phyloP scores from a whole-genome alignment of 1,140 invertebrate genomes.

The Dreissena polymorpha region DNA sequence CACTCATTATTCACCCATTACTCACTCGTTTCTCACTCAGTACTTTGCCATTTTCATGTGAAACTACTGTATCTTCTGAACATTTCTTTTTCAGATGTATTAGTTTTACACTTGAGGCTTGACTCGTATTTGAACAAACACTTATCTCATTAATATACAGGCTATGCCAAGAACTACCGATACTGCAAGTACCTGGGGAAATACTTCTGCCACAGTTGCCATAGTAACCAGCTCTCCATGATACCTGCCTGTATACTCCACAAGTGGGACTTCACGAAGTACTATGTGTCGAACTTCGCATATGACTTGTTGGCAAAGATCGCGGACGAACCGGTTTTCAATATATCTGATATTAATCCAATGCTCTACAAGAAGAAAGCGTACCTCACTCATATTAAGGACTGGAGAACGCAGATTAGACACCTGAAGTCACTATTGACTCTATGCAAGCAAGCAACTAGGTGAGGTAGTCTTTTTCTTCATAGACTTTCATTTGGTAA shows the following conservation, averaged over 20 bases:
- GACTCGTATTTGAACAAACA: too few relatives aligned
- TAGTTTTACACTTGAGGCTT: too few relatives aligned
- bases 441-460: constrained; percentile 71
- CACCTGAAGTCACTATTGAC: constrained; percentile 85
- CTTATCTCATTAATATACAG: constrained; percentile 69
- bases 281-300: constrained; percentile 91
- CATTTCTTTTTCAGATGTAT: too few relatives aligned
- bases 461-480: constrained; percentile 58
- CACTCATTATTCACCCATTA: too few relatives aligned
- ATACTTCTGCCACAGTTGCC: constrained; percentile 94
- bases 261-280: constrained; percentile 87
- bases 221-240: constrained; percentile 87
- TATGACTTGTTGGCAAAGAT: constrained; percentile 89
- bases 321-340: constrained; percentile 89
- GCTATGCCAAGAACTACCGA: constrained; percentile 84
- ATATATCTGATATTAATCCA: constrained; percentile 84
- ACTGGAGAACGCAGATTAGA: constrained; percentile 84
- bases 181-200: constrained; percentile 93
- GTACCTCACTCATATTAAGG: constrained; percentile 83
- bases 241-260: constrained; percentile 90
- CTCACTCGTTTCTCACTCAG: too few relatives aligned
- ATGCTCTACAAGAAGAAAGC: constrained; percentile 84
- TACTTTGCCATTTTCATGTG: too few relatives aligned
- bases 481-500: background rate
- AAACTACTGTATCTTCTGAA: too few relatives aligned